Percentiles rank a stretch among this genome's conserved stretches.
These are phyloP conservation scores for Pangasianodon hypophthalmus DNA, from an alignment of 2,113 vertebrate genomes.

Conservation along the genomic window DNA sequence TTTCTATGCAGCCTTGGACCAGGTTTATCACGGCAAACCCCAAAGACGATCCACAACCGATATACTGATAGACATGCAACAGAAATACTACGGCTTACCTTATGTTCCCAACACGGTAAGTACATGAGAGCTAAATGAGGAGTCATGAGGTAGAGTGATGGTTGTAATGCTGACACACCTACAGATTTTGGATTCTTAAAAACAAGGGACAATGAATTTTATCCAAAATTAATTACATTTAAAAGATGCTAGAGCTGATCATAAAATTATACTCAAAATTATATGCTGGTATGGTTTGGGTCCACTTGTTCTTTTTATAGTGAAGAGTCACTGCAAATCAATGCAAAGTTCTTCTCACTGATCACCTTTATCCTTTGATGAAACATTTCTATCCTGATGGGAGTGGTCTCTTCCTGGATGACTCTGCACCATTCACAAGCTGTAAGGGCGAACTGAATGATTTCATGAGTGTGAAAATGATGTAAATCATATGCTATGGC, in stretches of 20 bases:
- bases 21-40: conserved; percentile 89
- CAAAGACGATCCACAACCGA: conserved; percentile 87
- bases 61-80: conserved; percentile 88
- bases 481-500: neutral
- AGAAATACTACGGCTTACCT: conserved; percentile 87
- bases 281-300: neutral
- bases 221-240: neutral
- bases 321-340: neutral
- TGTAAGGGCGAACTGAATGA: neutral
- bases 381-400: neutral
- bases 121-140: neutral
- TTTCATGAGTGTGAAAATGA: neutral
- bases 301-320: neutral
- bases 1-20: conserved; percentile 93
- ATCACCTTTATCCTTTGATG: neutral
- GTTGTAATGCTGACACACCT: too few relatives aligned
- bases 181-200: neutral
- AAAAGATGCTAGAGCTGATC: neutral
- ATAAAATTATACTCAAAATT: neutral
- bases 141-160: neutral
- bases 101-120: conserved; percentile 87
- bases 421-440: neutral
- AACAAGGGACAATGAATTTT: too few relatives aligned
- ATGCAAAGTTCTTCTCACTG: neutral
- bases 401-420: neutral